A percentile compares a stretch with the other conserved stretches of the same genome.
phyloP scores from a whole-genome alignment of 2,113 vertebrate genomes.

The Brevimyrus niger region DNA sequence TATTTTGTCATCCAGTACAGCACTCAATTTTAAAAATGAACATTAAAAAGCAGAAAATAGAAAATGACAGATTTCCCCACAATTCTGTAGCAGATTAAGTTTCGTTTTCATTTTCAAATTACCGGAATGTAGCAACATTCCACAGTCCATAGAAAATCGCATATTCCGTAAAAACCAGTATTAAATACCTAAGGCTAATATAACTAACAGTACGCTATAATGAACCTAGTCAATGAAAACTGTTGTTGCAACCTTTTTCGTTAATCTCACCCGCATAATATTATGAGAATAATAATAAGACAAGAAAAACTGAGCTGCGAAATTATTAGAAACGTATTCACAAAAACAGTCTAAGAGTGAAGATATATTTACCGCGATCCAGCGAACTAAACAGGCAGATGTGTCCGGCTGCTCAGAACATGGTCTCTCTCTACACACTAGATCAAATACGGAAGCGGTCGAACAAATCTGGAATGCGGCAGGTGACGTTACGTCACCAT shows the following conservation, averaged over 20 bases:
- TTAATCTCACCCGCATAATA: neutral
- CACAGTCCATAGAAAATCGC: neutral
- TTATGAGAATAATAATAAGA: neutral
- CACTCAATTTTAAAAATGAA: neutral
- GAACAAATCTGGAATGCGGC: neutral
- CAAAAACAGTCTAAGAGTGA: neutral
- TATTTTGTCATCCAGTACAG: neutral
- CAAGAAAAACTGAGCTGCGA: neutral
- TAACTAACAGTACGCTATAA: neutral
- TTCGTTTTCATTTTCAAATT: neutral
- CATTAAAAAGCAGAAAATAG: neutral
- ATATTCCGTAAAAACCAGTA: neutral
- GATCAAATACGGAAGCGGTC: neutral
- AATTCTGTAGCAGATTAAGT: neutral
- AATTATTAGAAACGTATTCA: neutral
- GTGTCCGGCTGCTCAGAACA: neutral
- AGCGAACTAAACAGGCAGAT: neutral
- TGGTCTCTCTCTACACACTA: neutral
- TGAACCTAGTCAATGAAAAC: neutral
- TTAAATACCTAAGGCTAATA: neutral
- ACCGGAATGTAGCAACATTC: neutral
- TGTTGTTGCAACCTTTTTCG: neutral
- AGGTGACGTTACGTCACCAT: neutral
- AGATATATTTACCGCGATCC: neutral
- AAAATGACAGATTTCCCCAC: neutral